Conservation (phyloP, 2,797 vertebrate genomes). For the Spinibarbus caldwelli region DNA sequence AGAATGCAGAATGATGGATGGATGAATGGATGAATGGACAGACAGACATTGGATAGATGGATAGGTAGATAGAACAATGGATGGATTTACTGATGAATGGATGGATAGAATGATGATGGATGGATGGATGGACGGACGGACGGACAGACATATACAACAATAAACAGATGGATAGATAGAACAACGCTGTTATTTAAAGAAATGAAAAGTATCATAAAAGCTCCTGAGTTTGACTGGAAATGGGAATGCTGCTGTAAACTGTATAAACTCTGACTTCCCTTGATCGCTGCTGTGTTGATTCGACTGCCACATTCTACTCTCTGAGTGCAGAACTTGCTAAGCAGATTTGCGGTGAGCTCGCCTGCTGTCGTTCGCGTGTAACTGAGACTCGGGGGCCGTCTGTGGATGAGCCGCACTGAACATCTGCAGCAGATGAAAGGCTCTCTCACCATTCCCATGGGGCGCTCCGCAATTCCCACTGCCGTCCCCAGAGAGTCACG, state of each 20-base stretch:
- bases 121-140: too few species aligned
- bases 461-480: conserved; percentile 59
- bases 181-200: background rate
- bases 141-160: background rate
- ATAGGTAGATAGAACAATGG: too few species aligned
- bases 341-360: conserved; percentile 56
- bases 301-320: conserved; percentile 36
- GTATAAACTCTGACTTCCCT: conserved; percentile 10
- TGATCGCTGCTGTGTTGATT: conserved; percentile 10
- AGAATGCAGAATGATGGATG: too few species aligned
- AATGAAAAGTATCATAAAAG: background rate
- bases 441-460: conserved; percentile 54
- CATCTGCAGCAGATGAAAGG: conserved; percentile 67
- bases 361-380: conserved; percentile 49
- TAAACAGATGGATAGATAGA: background rate
- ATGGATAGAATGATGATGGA: too few species aligned
- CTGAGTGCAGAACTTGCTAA: conserved; percentile 52
- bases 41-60: too few species aligned
- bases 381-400: conserved; percentile 51
- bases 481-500: conserved; percentile 57
- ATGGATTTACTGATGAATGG: too few species aligned
- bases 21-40: too few species aligned
- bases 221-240: background rate
- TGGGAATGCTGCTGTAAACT: background rate
- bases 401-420: conserved; percentile 57